phyloP scores from a whole-genome alignment of 1,140 invertebrate genomes.

The Ceratitis capitata region DNA sequence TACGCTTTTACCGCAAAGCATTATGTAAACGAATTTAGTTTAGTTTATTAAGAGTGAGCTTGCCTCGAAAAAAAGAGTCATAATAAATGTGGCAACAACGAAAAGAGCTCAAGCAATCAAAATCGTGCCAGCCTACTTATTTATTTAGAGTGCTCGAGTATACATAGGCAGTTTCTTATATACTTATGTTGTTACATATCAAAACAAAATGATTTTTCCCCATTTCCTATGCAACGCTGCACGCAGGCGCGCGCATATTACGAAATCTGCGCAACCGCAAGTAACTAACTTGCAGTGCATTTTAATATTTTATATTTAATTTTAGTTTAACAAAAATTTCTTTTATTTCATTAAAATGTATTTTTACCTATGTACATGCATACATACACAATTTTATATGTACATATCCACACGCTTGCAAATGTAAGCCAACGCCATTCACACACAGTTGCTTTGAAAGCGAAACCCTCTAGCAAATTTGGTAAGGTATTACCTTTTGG shows the following conservation, averaged over 20 bases:
- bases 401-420: not conserved
- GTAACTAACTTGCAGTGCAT: not conserved
- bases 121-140: not conserved
- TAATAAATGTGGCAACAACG: not conserved
- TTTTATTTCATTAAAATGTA: not conserved
- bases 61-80: too few relatives aligned
- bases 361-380: not conserved
- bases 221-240: not conserved
- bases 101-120: not conserved
- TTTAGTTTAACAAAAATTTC: too few relatives aligned
- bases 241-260: not conserved
- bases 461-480: too few relatives aligned
- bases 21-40: too few relatives aligned
- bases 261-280: not conserved
- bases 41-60: too few relatives aligned
- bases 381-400: too few relatives aligned
- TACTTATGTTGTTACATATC: too few relatives aligned
- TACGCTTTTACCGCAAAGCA: too few relatives aligned
- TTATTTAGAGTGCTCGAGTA: slow-evolving; percentile 5
- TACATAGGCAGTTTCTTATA: not conserved
- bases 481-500: too few relatives aligned
- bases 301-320: not conserved
- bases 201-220: not conserved
- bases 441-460: not conserved
- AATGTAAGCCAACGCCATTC: not conserved